Evolutionary conservation across 2,797 vertebrate species (phyloP), one percentile per base, ranked within the genome.

Genomic region (Danio kyathit): DNA sequence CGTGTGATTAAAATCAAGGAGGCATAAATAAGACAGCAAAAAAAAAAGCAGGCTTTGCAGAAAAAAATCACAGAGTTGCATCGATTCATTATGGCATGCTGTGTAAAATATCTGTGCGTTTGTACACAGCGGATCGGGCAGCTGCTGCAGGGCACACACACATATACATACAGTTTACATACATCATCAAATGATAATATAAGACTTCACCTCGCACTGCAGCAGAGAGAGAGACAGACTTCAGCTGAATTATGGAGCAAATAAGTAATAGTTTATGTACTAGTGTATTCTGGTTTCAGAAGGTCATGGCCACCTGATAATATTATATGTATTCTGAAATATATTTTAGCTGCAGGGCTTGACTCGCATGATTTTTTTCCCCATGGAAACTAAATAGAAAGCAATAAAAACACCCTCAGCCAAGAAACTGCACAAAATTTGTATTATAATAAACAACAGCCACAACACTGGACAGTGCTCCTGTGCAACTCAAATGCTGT

Each of bases 1-100:
- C 59, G 6, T 67, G 51, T 81, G 76, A 80, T 85, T 82, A 84
- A 88, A 80, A 80, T 80, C 82, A 79, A 57, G 17, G 76, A 41
- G 57, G 67, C 54, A n/a, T 76, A 79, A 84, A 79, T 40, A 67
- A 72, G 74, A 65, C 9, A 49, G 65, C 51, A 51, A 13, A 16
- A 70, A 74, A 70, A 74, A 65, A 67, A 63, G 54, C 21, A 63
- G 72, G 40, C 65, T 56, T 77, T 72, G 75, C 60, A 72, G 44
- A 29, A 73, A 29, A 46, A 49, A 73, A 40, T 40, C n/a, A 40
- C 54, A 7, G 12, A 52, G 48, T 61, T 63, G 57, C 77, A 61
- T 72, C 29, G 38, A 79, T 43, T 61, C 56, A 52, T 79, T 72
- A 61, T 5, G 17, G 29, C 17, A 4, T 44, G 63, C 70, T 59